phyloP scores from a whole-genome alignment of 2,888 invertebrate genomes.

The Pterostichus niger region DNA sequence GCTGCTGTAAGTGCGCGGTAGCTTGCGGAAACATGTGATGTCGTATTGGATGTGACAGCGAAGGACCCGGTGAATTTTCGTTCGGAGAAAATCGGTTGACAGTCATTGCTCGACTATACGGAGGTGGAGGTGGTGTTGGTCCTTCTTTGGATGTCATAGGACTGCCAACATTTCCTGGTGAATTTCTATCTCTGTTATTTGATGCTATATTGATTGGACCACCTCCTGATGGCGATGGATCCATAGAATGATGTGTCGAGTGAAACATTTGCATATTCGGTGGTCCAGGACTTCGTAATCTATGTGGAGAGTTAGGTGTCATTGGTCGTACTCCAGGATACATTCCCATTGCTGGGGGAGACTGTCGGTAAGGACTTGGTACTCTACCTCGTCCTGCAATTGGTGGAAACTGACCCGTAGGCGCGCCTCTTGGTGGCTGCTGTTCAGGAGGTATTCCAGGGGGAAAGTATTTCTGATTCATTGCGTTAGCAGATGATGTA shows the following conservation, averaged over 20 bases:
- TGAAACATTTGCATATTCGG: constrained; percentile 76
- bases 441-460: constrained; percentile 71
- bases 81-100: constrained; percentile 71
- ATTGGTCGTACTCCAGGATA: constrained; percentile 70
- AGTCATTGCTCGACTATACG: constrained; percentile 75
- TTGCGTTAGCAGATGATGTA: constrained; percentile 75
- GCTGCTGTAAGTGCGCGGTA: constrained; percentile 69
- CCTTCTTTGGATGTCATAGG: constrained; percentile 69
- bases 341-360: constrained; percentile 72
- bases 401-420: constrained; percentile 55
- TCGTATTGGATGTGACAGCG: constrained; percentile 73
- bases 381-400: constrained; percentile 74
- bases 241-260: constrained; percentile 77
- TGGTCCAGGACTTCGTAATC: constrained; percentile 69
- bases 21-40: constrained; percentile 69
- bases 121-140: constrained; percentile 72
- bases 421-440: constrained; percentile 68
- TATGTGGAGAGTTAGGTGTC: constrained; percentile 68
- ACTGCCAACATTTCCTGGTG: constrained; percentile 70
- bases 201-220: constrained; percentile 76
- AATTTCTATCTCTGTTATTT: constrained; percentile 71
- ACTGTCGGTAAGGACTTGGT: constrained; percentile 73
- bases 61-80: constrained; percentile 74
- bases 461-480: constrained; percentile 76
- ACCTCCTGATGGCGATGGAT: constrained; percentile 80